phyloP scores from a whole-genome alignment of 1,140 invertebrate species.

The Heliconius melpomene region DNA sequence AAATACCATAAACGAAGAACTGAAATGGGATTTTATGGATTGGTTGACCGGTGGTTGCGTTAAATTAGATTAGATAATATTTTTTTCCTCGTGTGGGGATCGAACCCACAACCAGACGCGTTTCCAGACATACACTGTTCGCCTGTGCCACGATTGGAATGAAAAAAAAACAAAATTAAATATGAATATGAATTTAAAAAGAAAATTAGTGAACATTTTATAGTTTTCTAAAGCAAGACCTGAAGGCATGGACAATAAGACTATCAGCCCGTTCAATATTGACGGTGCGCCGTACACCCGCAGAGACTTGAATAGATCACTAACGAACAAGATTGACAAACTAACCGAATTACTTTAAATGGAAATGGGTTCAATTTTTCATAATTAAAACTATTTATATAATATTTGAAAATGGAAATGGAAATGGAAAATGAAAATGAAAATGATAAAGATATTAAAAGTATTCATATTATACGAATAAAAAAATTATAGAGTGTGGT shows the following conservation, averaged over 20 bases:
- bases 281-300: conserved; percentile 11
- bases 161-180: background rate
- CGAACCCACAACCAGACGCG: too few relatives aligned
- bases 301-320: conserved; percentile 15
- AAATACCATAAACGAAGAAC: too few relatives aligned
- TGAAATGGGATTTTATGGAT: too few relatives aligned
- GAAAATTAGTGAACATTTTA: background rate
- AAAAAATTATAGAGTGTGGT: too few relatives aligned
- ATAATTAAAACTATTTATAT: background rate
- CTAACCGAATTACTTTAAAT: background rate
- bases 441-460: too few relatives aligned
- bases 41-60: too few relatives aligned
- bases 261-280: conserved; percentile 17
- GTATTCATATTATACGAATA: too few relatives aligned
- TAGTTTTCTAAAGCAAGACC: background rate
- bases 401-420: background rate
- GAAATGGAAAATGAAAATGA: too few relatives aligned
- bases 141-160: too few relatives aligned
- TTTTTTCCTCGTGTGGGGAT: too few relatives aligned
- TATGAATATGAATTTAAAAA: background rate
- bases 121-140: too few relatives aligned
- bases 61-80: too few relatives aligned
- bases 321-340: conserved; percentile 19
- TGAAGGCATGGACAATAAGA: conserved; percentile 14
- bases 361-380: background rate